phyloP scores from a whole-genome alignment of 2,797 vertebrate species.

The Enteromius fasciolatus region DNA sequence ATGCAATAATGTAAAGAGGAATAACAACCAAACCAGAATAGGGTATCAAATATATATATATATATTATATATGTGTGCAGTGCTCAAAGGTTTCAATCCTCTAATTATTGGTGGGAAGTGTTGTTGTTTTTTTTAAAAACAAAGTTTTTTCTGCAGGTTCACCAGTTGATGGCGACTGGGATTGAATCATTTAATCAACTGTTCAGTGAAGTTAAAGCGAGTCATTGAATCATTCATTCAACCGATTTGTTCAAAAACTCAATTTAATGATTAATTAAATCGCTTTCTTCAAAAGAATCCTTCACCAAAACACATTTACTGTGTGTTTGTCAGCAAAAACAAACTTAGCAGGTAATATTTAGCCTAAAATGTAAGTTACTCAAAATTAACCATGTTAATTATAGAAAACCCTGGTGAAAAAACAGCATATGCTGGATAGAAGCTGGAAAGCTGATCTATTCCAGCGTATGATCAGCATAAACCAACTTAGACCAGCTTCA shows the following conservation, averaged over 20 bases:
- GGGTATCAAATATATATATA: background rate
- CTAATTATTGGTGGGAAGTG: background rate
- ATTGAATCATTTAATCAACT: background rate
- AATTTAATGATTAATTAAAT: background rate
- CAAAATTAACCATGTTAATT: background rate
- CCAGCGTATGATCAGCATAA: too few relatives aligned
- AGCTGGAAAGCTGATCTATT: too few relatives aligned
- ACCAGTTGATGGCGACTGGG: background rate
- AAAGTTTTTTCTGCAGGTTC: background rate
- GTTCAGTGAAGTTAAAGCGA: background rate
- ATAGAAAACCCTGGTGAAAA: too few relatives aligned
- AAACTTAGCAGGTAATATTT: background rate
- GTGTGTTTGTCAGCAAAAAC: background rate
- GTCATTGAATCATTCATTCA: background rate
- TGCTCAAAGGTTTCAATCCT: background rate
- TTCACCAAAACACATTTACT: background rate
- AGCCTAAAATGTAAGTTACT: background rate
- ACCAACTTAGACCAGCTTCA: too few relatives aligned
- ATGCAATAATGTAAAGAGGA: background rate
- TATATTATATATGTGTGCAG: too few relatives aligned
- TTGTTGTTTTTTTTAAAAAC: background rate
- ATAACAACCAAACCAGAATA: background rate
- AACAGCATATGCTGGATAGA: too few relatives aligned
- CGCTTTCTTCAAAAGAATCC: background rate
- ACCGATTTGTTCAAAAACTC: background rate